Evolutionary conservation across 2,113 vertebrate genomes (phyloP).

Genomic region (Muscicapa adusta): DNA sequence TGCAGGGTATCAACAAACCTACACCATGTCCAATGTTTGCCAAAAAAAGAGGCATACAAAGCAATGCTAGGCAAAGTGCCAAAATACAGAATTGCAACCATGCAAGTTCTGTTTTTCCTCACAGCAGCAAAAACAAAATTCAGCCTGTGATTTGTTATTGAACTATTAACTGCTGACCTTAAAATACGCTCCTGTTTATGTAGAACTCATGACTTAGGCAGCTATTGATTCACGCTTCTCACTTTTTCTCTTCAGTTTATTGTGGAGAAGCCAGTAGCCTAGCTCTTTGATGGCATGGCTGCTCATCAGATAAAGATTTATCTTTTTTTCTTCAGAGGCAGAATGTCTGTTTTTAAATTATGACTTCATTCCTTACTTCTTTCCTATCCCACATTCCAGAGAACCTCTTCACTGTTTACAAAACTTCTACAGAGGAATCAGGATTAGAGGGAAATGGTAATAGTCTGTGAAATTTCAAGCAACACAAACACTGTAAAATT

Average conservation of each 20-base stretch:
- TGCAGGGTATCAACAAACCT: neutral
- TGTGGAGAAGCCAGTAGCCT: neutral
- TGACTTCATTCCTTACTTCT: neutral
- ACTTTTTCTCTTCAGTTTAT: neutral
- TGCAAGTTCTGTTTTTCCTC: neutral
- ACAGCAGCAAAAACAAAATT: conserved; percentile 14
- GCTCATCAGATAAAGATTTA: neutral
- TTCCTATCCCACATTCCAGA: neutral
- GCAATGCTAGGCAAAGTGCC: neutral
- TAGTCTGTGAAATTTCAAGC: neutral
- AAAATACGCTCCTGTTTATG: neutral
- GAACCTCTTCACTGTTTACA: neutral
- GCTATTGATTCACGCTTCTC: neutral
- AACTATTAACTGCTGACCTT: conserved; percentile 19
- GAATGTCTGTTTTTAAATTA: neutral
- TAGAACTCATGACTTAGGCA: neutral
- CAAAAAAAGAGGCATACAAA: neutral
- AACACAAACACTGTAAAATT: neutral
- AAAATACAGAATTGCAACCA: neutral
- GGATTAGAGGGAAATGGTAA: neutral
- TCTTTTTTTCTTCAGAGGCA: neutral
- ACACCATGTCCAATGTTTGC: neutral
- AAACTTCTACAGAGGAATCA: neutral
- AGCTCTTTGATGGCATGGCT: neutral
- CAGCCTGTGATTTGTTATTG: neutral